A percentile compares a stretch with the other conserved stretches of the same genome.
phyloP scores from a whole-genome alignment of 2,113 vertebrate genomes.

The Procavia capensis region DNA sequence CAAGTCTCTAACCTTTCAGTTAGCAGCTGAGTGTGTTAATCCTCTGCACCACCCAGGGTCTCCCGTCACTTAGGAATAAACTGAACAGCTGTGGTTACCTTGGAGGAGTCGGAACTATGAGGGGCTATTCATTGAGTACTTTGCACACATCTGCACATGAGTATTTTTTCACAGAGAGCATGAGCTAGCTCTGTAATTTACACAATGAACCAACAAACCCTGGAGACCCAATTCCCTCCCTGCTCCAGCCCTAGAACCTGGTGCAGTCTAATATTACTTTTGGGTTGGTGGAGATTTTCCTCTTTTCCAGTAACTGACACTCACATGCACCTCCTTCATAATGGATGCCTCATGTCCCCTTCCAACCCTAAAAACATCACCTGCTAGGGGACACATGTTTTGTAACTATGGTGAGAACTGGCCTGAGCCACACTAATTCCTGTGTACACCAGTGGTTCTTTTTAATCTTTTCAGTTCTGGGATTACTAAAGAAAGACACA shows the following conservation, averaged over 20 bases:
- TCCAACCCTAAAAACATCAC: background rate
- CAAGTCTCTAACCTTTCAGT: background rate
- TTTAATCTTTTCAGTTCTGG: background rate
- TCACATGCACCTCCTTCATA: fast-evolving
- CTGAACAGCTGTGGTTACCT: background rate
- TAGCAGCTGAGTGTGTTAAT: background rate
- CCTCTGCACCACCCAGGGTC: background rate
- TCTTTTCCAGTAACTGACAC: background rate
- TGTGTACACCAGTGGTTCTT: background rate
- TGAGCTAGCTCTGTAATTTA: background rate
- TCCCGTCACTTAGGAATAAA: background rate
- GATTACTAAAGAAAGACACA: background rate
- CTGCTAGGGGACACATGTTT: background rate
- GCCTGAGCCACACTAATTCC: too few relatives aligned
- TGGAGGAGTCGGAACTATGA: background rate
- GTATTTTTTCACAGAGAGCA: background rate
- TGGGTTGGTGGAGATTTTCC: background rate
- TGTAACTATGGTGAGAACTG: background rate
- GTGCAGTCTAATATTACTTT: background rate
- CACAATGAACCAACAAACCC: background rate
- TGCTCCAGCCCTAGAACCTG: background rate
- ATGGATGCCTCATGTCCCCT: background rate
- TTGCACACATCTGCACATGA: background rate
- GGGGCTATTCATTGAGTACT: background rate
- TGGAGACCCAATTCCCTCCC: background rate